Evolutionary conservation across 1,140 invertebrate genomes (phyloP).

Genomic region (Euschistus heros): DNA sequence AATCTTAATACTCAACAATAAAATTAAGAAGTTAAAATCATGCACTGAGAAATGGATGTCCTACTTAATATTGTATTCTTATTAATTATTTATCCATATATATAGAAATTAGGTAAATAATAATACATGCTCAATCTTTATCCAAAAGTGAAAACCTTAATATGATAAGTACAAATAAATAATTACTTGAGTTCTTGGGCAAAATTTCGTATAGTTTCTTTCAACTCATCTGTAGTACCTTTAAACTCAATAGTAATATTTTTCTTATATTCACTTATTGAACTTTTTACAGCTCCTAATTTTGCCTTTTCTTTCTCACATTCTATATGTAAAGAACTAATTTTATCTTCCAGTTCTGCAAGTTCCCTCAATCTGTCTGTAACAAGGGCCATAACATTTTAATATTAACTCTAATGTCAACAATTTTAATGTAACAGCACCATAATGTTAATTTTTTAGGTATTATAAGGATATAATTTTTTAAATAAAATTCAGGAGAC

Average conservation of each 20-base stretch:
- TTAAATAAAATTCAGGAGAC: too few species aligned
- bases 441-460: too few species aligned
- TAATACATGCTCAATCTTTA: too few species aligned
- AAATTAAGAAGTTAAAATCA: too few species aligned
- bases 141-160: too few species aligned
- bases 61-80: too few species aligned
- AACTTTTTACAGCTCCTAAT: constrained; percentile 32
- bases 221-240: constrained; percentile 49
- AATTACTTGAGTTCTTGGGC: constrained; percentile 37
- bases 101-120: neutral
- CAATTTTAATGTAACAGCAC: too few species aligned
- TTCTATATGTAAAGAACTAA: constrained; percentile 33
- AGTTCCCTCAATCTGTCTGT: constrained; percentile 26
- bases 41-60: too few species aligned
- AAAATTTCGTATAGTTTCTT: constrained; percentile 44
- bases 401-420: too few species aligned
- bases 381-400: neutral
- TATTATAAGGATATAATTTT: too few species aligned
- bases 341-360: constrained; percentile 28
- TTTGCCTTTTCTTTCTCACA: constrained; percentile 38
- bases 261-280: constrained; percentile 38
- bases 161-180: neutral
- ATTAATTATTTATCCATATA: neutral
- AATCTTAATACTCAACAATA: too few species aligned
- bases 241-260: constrained; percentile 47